Base-by-base conservation (phyloP, 2,113 vertebrate species). In the Ranitomeya imitator region DNA sequence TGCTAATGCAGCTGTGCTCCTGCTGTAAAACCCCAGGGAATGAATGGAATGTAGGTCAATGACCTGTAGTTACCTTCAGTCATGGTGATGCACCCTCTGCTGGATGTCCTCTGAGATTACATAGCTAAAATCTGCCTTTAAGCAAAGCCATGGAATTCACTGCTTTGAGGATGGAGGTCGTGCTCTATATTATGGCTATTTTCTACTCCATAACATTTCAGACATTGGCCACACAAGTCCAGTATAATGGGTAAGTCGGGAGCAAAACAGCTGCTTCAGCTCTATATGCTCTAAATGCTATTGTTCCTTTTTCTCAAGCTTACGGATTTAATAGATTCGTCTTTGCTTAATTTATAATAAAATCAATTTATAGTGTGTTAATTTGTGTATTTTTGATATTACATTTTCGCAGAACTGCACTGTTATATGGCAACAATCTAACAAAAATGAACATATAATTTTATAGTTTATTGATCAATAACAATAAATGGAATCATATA, bases 201-300 rank as follows among this genome's bases (percentile, higher is more conserved):
- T 31, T 83, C 15, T 31, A 10, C 31, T 54, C 5, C 16, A 7
- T 83, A 65, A 19, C 57, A 54, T 23, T 65, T 45, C 23, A 63
- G 9, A 60, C 55, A 73, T 54, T 55, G 23, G 37, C 55, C 19
- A 15, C 67, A 83, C 82, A 83, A 52, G 71, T 88, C 7, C 55
- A 83, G 7, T 88, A 88, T 79, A 77, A 88, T 55, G 86, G 86
- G 86, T 88, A 77, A 83, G 86, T 83, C 13, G 7, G 16, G 13
- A 19, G 23, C 16, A 51, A 76, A 4, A 52, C 12, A 18, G 16
- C 31, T 51, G 4, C 8, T 19, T 21, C 52, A 52, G 37, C 52
- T 52, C 0, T 19, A 71, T 31, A 63, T 19, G 8, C 19, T n/a
- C 14, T 5, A 63, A 11, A 63, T 63, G 19, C 61, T 63, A 21